Base-by-base conservation (phyloP, 92 coral and sea anemone species). In the Epizoanthus rinbou region DNA sequence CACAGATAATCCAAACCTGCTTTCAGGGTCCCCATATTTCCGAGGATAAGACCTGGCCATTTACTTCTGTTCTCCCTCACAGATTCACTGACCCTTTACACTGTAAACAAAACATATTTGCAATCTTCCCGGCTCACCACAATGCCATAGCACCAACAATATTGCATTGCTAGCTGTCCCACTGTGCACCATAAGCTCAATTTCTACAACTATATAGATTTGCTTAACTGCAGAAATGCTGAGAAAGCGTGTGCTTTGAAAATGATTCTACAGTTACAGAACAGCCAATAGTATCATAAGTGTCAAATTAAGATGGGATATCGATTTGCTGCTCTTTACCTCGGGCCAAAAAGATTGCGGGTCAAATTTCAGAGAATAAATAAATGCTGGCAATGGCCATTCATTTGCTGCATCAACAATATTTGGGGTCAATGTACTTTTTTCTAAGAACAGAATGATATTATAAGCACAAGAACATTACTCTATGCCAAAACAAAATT, bases 1-100 rank as follows among this genome's bases (percentile, higher is more conserved):
- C 60, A 78, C 82, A 78, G 82, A 78, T 78, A 33, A 39, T 21
- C 62, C 82, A 60, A 78, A 78, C 82, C 82, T 78, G 71, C 71
- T 62, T 78, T 78, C 24, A 60, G 82, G 23, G 71, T 78, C 54
- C 82, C 82, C 82, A 78, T 78, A 18, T 59, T 60, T 56, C 45
- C 8, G 64, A 21, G 39, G 31, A 13, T 11, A 22, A 23, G 35
- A 37, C 66, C 56, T 71, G 58, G 15, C 50, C 76, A 47, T 41
- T 41, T 21, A 60, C 45, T 6, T 62, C 47, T 43, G 39, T 41
- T 31, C 56, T 39, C 23, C 64, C 65, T 76, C 57, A 76, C 50
- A 39, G 58, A 62, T 13, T 8, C 82, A 60, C 35, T 39, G 70
- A 43, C 70, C 57, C 69, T n/a, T 78, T 6, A 60, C 41, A 43